phyloP scores from a whole-genome alignment of 2,888 invertebrate genomes.

The Endotricha flammealis region DNA sequence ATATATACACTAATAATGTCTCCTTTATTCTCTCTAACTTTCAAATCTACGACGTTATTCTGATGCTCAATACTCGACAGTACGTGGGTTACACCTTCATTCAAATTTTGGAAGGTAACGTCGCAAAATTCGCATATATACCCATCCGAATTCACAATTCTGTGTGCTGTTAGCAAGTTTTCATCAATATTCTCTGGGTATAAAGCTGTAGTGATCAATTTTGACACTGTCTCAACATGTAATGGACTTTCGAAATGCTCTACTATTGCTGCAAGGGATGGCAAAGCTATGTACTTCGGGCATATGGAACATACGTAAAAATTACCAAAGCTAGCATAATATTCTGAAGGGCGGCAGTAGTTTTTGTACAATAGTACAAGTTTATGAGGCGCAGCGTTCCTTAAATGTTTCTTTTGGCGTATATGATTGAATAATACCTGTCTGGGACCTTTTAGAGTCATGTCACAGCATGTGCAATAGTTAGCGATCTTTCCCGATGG shows the following conservation, averaged over 20 bases:
- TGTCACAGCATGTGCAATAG: constrained; percentile 64
- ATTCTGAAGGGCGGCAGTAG: constrained; percentile 61
- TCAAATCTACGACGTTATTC: constrained; percentile 40
- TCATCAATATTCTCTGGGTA: constrained; percentile 39
- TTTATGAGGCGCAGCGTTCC: constrained; percentile 66
- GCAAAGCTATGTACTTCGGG: constrained; percentile 51
- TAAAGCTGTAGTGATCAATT: constrained; percentile 48
- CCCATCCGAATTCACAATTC: constrained; percentile 30
- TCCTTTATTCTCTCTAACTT: constrained; percentile 40
- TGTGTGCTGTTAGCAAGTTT: constrained; percentile 40
- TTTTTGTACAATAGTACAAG: constrained; percentile 57
- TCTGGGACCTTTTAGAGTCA: constrained; percentile 65
- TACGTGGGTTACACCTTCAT: constrained; percentile 47
- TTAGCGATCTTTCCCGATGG: constrained; percentile 66
- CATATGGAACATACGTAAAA: constrained; percentile 63
- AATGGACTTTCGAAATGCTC: constrained; percentile 60
- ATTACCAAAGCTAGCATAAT: constrained; percentile 68
- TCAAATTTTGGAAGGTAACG: constrained; percentile 35
- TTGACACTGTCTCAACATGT: constrained; percentile 55
- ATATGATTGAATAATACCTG: constrained; percentile 70
- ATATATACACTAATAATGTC: constrained; percentile 68
- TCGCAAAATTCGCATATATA: constrained; percentile 51
- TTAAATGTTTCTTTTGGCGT: constrained; percentile 67
- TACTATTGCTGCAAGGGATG: constrained; percentile 62
- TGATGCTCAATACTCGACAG: constrained; percentile 54